phyloP scores from a whole-genome alignment of 2,113 vertebrate genomes.

The Felis chaus region DNA sequence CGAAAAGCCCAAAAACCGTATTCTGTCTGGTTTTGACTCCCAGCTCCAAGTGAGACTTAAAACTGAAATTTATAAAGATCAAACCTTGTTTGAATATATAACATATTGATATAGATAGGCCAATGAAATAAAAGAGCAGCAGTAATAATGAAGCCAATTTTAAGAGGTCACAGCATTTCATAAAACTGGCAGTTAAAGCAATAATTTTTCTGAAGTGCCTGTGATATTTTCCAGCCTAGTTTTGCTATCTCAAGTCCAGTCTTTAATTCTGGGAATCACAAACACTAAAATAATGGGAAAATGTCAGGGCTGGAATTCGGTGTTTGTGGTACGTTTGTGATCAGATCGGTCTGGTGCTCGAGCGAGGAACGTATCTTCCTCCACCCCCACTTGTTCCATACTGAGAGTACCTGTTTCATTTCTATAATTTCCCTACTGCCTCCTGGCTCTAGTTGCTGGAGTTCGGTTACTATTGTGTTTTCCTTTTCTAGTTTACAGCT shows the following conservation, averaged over 20 bases:
- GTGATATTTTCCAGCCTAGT: not conserved
- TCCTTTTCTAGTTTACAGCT: not conserved
- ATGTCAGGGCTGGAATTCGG: not conserved
- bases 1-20: not conserved
- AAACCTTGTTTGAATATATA: not conserved
- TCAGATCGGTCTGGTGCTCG: not conserved
- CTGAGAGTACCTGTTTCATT: not conserved
- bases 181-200: not conserved
- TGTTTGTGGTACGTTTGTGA: not conserved
- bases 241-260: not conserved
- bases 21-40: not conserved
- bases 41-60: not conserved
- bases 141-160: not conserved
- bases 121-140: not conserved
- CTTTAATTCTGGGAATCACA: not conserved
- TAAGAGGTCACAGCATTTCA: slow-evolving; percentile 5
- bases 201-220: not conserved
- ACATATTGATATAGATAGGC: not conserved
- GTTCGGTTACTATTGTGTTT: not conserved
- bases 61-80: not conserved
- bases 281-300: not conserved
- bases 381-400: not conserved
- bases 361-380: not conserved
- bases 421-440: not conserved
- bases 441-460: not conserved